Percentiles rank a stretch among this genome's conserved stretches.
phyloP scores from a whole-genome alignment of 1,140 invertebrate genomes.

The Drosophila kanapiae region DNA sequence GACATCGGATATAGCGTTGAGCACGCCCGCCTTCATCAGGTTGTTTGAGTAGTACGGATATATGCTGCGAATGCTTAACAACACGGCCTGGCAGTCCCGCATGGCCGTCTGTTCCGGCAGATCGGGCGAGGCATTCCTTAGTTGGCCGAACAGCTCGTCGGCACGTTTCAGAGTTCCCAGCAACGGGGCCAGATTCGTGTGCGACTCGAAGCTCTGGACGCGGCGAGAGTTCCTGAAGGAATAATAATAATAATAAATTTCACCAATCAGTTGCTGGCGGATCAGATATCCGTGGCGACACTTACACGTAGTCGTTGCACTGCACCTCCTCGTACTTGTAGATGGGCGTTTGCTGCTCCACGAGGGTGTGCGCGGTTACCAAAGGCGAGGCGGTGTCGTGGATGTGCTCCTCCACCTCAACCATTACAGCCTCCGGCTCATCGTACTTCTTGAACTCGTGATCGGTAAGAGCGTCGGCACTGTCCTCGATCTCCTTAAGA shows the following conservation, averaged over 20 bases:
- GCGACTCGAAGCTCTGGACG: constrained; percentile 81
- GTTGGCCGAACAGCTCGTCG: constrained; percentile 68
- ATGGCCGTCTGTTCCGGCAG: constrained; percentile 65
- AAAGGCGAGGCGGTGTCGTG: constrained; percentile 89
- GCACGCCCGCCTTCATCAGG: constrained; percentile 77
- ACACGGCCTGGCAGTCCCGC: constrained; percentile 67
- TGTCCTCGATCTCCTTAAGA: constrained; percentile 85
- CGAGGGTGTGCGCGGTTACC: constrained; percentile 87
- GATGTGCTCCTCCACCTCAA: constrained; percentile 90
- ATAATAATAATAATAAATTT: not conserved
- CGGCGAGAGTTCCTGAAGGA: constrained; percentile 73
- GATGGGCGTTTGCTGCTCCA: constrained; percentile 89
- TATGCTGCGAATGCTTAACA: constrained; percentile 76
- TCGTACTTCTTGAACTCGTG: constrained; percentile 85
- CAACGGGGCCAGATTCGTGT: constrained; percentile 77
- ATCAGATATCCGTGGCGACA: not conserved
- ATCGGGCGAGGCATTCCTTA: constrained; percentile 61
- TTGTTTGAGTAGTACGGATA: constrained; percentile 82
- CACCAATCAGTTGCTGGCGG: not conserved
- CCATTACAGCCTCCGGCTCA: constrained; percentile 88
- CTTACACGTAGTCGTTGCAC: constrained; percentile 79
- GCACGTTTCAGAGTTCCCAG: constrained; percentile 77
- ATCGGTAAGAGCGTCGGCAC: constrained; percentile 72
- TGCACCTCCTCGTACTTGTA: constrained; percentile 88
- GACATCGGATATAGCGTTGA: constrained; percentile 81